A percentile compares a stretch with the other conserved stretches of the same genome.
These are phyloP conservation scores for Periophthalmodon schlosseri DNA, from an alignment of 2,113 vertebrate genomes.

Conservation along the genomic window DNA sequence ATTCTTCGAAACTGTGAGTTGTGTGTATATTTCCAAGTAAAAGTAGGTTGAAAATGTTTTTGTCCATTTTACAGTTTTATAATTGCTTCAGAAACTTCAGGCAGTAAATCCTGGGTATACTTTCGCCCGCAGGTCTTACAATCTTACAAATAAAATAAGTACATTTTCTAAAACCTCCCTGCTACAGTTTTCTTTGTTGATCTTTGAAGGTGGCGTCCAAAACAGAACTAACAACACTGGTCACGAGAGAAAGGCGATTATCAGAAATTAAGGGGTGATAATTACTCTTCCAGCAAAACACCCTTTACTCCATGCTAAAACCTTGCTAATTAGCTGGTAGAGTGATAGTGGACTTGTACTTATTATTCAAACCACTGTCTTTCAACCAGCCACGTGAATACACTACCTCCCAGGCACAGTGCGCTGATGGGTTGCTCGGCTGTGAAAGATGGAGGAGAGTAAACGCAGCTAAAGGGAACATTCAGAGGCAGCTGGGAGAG, in stretches of 20 bases:
- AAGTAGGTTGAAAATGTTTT: not conserved
- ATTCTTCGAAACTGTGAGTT: not conserved
- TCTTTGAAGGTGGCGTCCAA: not conserved
- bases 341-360: not conserved
- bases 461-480: conserved; percentile 8
- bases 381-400: not conserved
- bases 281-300: not conserved
- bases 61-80: not conserved
- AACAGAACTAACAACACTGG: not conserved
- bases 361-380: not conserved
- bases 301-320: not conserved
- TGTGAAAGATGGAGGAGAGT: conserved; percentile 2
- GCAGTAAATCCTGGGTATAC: not conserved
- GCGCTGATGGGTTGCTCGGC: not conserved
- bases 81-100: not conserved
- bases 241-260: not conserved
- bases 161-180: not conserved
- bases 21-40: not conserved
- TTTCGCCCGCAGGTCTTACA: too few species aligned
- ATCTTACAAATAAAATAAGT: not conserved
- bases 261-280: not conserved
- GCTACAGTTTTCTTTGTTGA: not conserved
- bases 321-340: not conserved
- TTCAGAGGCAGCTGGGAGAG: not conserved
- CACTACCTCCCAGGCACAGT: not conserved